Evolutionary conservation across 2,888 invertebrate genomes (phyloP), one percentile per base, ranked within the genome.

Genomic region (Pycnomerus fuliginosus): DNA sequence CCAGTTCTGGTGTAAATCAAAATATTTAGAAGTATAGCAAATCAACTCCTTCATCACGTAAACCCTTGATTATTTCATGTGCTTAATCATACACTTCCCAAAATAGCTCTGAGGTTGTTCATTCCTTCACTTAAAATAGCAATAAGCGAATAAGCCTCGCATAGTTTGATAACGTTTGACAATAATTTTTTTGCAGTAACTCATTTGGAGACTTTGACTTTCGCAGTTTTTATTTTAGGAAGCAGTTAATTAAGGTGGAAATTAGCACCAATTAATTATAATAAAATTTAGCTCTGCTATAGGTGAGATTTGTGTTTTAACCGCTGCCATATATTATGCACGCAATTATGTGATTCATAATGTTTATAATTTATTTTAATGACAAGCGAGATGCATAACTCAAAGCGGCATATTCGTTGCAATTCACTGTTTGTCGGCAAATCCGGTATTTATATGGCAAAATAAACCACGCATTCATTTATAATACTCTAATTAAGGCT

Each of bases 21-120:
- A 68, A 68, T 66, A 68, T 67, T 68, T 68, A 58, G 58, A 60
- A 50, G 53, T 54, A 50, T 39, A 44, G 60, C 61, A 63, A 65
- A 67, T 62, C 60, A 46, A 54, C 55, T 65, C 62, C 55, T 52
- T 67, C 65, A 62, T 36, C 66, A 55, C 58, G 44, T 61, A 53
- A 52, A 56, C 50, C 60, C 61, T 60, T 64, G 62, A 61, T 60
- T 60, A 58, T 60, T 58, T 63, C 60, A 56, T 42, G 50, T 51
- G 56, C 56, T 62, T 55, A 61, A 61, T 62, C 60, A 61, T 61
- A 55, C 44, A 44, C 25, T 35, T 43, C 45, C 49, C 43, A 37
- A 44, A 45, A 48, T 48, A 40, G 24, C 10, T 10, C 27, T 13
- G 11, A 11, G 29, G 11, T 34, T 39, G 32, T 17, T 33, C 39